These are phyloP conservation scores for Brenthis daphne DNA, from an alignment of 2,888 invertebrate genomes.

Conservation along the genomic window DNA sequence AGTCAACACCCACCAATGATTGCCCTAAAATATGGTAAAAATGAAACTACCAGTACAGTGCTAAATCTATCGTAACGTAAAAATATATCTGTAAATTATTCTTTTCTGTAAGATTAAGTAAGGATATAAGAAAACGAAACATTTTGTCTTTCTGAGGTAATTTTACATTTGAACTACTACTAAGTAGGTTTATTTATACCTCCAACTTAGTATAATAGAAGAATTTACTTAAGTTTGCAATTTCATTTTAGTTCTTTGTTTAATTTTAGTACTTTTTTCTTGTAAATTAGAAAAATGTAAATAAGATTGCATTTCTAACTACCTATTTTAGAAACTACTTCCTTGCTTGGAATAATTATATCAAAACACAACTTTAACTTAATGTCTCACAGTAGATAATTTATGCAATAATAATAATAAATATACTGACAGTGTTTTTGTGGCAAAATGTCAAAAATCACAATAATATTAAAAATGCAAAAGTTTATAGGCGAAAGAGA, in stretches of 20 bases:
- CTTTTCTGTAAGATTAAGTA: too few species aligned
- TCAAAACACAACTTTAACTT: neutral
- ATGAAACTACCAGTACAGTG: too few species aligned
- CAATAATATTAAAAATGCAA: too few species aligned
- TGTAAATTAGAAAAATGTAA: slow-evolving; percentile 18
- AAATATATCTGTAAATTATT: too few species aligned
- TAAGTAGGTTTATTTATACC: neutral
- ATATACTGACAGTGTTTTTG: too few species aligned
- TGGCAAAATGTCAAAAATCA: too few species aligned
- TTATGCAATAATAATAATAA: neutral
- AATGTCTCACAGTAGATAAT: neutral
- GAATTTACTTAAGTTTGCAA: slow-evolving; percentile 13
- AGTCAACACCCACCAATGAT: too few species aligned
- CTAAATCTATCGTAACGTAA: too few species aligned
- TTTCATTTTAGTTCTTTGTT: slow-evolving; percentile 1
- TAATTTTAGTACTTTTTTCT: neutral
- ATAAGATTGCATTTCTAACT: slow-evolving; percentile 12
- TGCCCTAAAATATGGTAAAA: too few species aligned
- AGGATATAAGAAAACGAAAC: too few species aligned
- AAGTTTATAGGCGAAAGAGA: too few species aligned
- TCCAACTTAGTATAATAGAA: neutral
- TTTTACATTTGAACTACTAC: slow-evolving; percentile 14
- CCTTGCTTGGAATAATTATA: neutral
- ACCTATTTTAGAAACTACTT: neutral
- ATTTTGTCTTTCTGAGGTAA: too few species aligned